Evolutionary conservation across 2,113 vertebrate species (phyloP).

Genomic region (Tupaia tana): DNA sequence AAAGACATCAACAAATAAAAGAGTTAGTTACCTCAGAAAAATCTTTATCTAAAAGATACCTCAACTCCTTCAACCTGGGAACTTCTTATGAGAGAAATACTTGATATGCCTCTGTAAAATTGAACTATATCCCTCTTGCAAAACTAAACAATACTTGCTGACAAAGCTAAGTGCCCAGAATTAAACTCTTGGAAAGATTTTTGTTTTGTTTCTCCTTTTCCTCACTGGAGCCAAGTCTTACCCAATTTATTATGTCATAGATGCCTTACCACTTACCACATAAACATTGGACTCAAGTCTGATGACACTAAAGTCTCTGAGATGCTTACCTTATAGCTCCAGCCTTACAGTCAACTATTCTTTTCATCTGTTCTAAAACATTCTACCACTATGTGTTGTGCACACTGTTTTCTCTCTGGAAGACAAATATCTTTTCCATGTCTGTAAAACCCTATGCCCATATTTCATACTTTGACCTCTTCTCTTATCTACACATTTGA

Average conservation of each 20-base stretch:
- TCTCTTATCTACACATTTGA: not conserved
- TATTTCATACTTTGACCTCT: not conserved
- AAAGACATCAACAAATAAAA: too few species aligned
- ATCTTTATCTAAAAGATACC: too few species aligned
- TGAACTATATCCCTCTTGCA: not conserved
- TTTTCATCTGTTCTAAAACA: not conserved
- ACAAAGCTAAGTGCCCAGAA: not conserved
- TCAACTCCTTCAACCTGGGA: too few species aligned
- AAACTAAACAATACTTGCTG: not conserved
- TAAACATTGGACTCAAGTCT: not conserved
- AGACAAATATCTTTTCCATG: not conserved
- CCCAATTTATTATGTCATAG: not conserved
- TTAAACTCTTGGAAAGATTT: not conserved
- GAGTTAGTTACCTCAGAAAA: too few species aligned
- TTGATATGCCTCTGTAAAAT: too few species aligned
- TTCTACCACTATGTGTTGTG: not conserved
- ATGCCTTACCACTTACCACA: not conserved
- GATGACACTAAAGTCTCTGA: not conserved
- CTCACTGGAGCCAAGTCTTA: not conserved
- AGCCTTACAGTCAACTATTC: not conserved
- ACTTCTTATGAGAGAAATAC: too few species aligned
- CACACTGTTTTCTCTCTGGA: not conserved
- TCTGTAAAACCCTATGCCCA: not conserved
- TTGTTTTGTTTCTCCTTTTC: not conserved
- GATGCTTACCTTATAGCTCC: not conserved